phyloP scores from a whole-genome alignment of 2,113 vertebrate species.

The Melanerpes aurifrons region DNA sequence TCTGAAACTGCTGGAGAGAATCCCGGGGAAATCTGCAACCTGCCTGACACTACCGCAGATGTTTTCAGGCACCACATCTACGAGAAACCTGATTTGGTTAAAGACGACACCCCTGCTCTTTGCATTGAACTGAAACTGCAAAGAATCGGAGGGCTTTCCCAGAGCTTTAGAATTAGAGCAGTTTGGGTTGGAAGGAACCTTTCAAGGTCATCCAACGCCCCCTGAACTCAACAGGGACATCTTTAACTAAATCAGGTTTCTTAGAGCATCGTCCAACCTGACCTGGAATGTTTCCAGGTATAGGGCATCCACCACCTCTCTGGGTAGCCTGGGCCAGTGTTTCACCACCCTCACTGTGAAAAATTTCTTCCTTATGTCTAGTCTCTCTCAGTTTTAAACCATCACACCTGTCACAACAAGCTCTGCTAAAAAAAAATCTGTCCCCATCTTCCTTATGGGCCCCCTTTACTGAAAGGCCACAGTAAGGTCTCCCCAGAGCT shows the following conservation, averaged over 20 bases:
- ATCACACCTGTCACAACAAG: background rate
- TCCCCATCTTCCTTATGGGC: background rate
- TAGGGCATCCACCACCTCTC: background rate
- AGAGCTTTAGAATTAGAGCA: background rate
- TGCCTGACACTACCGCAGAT: background rate
- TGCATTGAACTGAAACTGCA: background rate
- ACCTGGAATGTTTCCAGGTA: background rate
- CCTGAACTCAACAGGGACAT: background rate
- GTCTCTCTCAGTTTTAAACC: background rate
- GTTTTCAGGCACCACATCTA: too few species aligned
- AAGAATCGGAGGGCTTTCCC: background rate
- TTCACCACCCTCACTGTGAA: background rate
- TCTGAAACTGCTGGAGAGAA: background rate
- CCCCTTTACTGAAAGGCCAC: background rate
- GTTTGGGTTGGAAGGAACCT: background rate
- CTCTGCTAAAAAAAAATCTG: background rate
- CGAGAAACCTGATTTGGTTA: too few species aligned
- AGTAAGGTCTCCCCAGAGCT: background rate
- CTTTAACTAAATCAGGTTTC: background rate
- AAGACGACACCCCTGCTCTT: too few species aligned
- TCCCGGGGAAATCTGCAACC: background rate
- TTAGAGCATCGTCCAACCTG: background rate
- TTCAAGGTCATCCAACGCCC: background rate
- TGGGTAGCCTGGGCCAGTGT: background rate
- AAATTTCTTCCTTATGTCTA: background rate